These are phyloP conservation scores for Diadumene lineata DNA, from an alignment of 92 coral and sea anemone genomes.

Conservation along the genomic window DNA sequence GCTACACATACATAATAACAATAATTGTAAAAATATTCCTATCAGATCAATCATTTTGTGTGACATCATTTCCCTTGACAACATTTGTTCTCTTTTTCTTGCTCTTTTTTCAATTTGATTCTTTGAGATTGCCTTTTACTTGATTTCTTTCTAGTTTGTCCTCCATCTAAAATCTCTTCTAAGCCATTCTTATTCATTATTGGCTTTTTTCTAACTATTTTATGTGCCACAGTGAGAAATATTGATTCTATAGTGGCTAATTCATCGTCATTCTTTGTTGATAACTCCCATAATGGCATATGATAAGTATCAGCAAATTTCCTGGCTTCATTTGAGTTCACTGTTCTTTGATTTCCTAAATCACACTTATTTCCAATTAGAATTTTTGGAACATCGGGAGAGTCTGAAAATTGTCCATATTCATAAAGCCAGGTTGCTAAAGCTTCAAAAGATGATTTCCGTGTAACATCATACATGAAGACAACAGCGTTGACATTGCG, in stretches of 20 bases:
- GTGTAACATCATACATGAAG: slow-evolving; percentile 92
- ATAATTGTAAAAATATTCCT: too few relatives aligned
- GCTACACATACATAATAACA: too few relatives aligned
- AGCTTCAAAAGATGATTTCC: slow-evolving; percentile 80
- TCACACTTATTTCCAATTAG: slow-evolving; percentile 97
- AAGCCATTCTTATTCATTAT: slow-evolving; percentile 56
- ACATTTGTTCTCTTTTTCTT: slow-evolving; percentile 50
- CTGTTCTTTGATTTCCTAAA: slow-evolving; percentile 69
- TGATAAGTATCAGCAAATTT: slow-evolving; percentile 86
- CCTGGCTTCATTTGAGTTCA: slow-evolving; percentile 85
- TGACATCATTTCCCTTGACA: slow-evolving; percentile 43
- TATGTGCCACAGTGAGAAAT: slow-evolving; percentile 82
- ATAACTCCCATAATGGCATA: slow-evolving; percentile 97
- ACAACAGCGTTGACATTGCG: slow-evolving; percentile 96
- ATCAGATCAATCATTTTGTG: too few relatives aligned
- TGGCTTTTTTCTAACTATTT: slow-evolving; percentile 71
- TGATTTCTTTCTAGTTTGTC: slow-evolving; percentile 22
- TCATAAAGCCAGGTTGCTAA: slow-evolving; percentile 79
- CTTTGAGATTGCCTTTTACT: slow-evolving; percentile 41
- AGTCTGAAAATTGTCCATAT: slow-evolving; percentile 78
- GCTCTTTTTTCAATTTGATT: slow-evolving; percentile 59
- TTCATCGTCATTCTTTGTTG: slow-evolving; percentile 90
- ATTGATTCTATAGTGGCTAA: slow-evolving; percentile 79
- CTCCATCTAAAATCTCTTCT: slow-evolving; percentile 21
- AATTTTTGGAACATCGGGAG: slow-evolving; percentile 78